phyloP scores from a whole-genome alignment of 2,888 invertebrate species.

The Colostygia pectinataria region DNA sequence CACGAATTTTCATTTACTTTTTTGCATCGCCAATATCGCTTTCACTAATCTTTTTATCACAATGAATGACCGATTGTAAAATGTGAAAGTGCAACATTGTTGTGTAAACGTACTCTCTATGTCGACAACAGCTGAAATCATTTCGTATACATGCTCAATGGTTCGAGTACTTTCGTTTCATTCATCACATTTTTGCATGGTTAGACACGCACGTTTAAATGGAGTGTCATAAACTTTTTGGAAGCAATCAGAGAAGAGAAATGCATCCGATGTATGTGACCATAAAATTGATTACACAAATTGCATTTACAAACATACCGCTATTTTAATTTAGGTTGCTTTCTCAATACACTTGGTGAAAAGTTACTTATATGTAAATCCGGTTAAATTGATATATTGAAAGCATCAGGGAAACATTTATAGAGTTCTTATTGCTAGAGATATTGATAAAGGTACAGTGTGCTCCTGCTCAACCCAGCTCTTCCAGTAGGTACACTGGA shows the following conservation, averaged over 20 bases:
- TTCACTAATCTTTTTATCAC: constrained; percentile 76
- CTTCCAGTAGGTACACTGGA: too few relatives aligned
- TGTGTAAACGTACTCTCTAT: constrained; percentile 46
- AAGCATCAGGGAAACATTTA: constrained; percentile 35
- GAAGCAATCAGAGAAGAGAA: constrained; percentile 51
- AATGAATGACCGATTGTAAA: constrained; percentile 72
- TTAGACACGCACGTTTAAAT: constrained; percentile 50
- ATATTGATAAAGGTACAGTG: too few relatives aligned
- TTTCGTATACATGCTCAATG: constrained; percentile 58
- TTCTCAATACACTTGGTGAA: constrained; percentile 46
- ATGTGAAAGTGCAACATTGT: constrained; percentile 77
- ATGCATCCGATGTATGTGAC: constrained; percentile 36
- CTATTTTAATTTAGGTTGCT: constrained; percentile 58
- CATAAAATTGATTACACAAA: constrained; percentile 50
- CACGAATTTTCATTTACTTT: constrained; percentile 79
- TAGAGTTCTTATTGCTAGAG: constrained; percentile 34
- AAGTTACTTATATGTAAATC: constrained; percentile 38
- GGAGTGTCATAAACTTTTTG: constrained; percentile 40
- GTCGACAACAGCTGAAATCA: constrained; percentile 48
- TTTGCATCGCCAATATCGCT: constrained; percentile 77
- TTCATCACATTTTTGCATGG: constrained; percentile 49
- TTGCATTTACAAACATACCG: constrained; percentile 50
- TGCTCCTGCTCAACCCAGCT: too few relatives aligned
- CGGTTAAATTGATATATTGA: constrained; percentile 31
- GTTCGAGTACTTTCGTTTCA: constrained; percentile 56